These are phyloP conservation scores for Malurus elegans DNA, from an alignment of 2,113 vertebrate genomes.

Conservation along the genomic window DNA sequence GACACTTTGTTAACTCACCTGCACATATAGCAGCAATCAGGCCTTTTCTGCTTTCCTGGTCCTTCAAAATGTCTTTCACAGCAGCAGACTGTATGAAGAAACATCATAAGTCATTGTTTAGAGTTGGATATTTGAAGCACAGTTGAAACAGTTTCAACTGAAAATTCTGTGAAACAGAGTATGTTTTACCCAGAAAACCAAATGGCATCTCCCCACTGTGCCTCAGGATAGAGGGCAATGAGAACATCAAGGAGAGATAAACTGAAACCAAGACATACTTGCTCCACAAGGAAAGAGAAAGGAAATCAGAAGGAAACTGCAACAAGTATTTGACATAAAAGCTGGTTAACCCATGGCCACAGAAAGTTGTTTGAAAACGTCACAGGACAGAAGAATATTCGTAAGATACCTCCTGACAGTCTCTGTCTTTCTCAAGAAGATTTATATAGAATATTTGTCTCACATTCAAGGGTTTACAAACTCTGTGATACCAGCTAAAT, in stretches of 20 bases:
- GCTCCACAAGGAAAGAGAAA: background rate
- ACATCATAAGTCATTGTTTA: background rate
- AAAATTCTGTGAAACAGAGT: background rate
- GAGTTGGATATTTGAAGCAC: background rate
- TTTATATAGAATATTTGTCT: background rate
- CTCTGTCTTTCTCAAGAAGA: background rate
- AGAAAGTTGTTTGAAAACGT: background rate
- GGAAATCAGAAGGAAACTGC: background rate
- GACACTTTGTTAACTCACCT: slow-evolving; percentile 69
- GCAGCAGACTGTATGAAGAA: slow-evolving; percentile 79
- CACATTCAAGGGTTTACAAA: background rate
- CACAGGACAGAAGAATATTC: background rate
- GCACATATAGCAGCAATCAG: slow-evolving; percentile 98
- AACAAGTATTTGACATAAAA: background rate
- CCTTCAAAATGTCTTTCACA: slow-evolving; percentile 91
- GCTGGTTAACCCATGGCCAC: background rate
- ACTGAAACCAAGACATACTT: background rate
- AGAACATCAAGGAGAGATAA: background rate
- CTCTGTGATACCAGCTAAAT: background rate
- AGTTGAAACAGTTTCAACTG: background rate
- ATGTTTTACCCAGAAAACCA: background rate
- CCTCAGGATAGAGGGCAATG: background rate
- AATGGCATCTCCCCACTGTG: background rate
- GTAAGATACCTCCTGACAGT: background rate
- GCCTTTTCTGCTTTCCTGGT: slow-evolving; percentile 89